phyloP scores from a whole-genome alignment of 2,888 invertebrate genomes.

The Geotrupes spiniger region DNA sequence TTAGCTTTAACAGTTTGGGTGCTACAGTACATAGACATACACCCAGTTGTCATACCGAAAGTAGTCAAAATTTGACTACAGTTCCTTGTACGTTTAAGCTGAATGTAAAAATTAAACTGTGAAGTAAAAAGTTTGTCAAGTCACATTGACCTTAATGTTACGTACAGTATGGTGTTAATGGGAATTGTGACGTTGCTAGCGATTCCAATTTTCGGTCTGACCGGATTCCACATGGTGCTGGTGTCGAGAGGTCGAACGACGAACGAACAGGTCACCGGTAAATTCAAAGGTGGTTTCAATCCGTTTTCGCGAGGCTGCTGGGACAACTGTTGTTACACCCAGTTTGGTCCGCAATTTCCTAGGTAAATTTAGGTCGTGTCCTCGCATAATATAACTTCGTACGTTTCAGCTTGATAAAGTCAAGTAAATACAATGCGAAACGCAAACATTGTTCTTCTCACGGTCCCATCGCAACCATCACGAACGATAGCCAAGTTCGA shows the following conservation, averaged over 20 bases:
- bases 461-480: slow-evolving; percentile 51
- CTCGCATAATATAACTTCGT: slow-evolving; percentile 28
- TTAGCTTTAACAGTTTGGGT: too few relatives aligned
- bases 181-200: slow-evolving; percentile 86
- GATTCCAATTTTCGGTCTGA: slow-evolving; percentile 96
- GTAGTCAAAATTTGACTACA: too few relatives aligned
- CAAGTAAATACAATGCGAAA: slow-evolving; percentile 65
- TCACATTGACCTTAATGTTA: slow-evolving; percentile 37
- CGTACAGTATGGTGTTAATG: slow-evolving; percentile 83
- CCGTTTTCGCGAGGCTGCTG: slow-evolving; percentile 96
- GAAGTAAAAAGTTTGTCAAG: neutral
- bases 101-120: too few relatives aligned
- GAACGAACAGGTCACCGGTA: slow-evolving; percentile 99
- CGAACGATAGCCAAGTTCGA: slow-evolving; percentile 85
- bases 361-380: too few relatives aligned
- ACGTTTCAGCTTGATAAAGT: slow-evolving; percentile 62
- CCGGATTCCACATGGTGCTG: slow-evolving; percentile 96
- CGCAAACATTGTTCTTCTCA: slow-evolving; percentile 54
- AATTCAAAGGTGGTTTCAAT: slow-evolving; percentile 98
- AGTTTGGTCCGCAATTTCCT: slow-evolving; percentile 97
- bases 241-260: slow-evolving; percentile 96
- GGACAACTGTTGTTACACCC: slow-evolving; percentile 91
- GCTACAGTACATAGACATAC: too few relatives aligned
- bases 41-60: too few relatives aligned
- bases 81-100: too few relatives aligned